These are phyloP conservation scores for Phalacrocorax carbo DNA, from an alignment of 2,113 vertebrate species.

Conservation along the genomic window DNA sequence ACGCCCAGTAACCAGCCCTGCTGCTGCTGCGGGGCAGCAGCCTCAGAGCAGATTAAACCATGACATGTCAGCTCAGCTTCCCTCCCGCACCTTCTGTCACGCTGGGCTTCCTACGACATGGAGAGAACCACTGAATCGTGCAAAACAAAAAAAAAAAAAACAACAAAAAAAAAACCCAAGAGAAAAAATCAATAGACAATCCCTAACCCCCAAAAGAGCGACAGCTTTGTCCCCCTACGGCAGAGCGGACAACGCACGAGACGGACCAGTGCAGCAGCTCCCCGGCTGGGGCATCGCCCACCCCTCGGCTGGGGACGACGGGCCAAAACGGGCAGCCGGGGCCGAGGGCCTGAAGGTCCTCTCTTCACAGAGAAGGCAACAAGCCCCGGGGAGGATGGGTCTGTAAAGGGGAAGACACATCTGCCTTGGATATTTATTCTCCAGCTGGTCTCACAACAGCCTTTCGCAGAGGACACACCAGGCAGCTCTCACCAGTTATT, in stretches of 20 bases:
- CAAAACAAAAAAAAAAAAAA: no score
- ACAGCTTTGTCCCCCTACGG: background rate
- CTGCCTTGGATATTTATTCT: background rate
- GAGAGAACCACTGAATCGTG: background rate
- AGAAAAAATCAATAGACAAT: background rate
- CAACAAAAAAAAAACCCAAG: background rate
- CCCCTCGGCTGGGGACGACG: background rate
- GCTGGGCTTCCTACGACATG: background rate
- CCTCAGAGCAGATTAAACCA: background rate
- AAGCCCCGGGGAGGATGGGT: background rate
- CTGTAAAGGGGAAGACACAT: background rate
- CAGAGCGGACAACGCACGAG: background rate
- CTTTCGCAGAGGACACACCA: background rate
- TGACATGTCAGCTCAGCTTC: background rate
- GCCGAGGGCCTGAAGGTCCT: background rate
- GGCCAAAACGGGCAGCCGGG: background rate
- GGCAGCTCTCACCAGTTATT: conserved; percentile 33
- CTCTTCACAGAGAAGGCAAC: background rate
- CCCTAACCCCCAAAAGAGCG: background rate
- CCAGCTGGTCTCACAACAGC: conserved; percentile 23
- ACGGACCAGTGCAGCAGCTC: background rate
- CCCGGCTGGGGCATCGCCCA: background rate
- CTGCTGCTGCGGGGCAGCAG: background rate
- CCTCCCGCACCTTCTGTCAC: background rate
- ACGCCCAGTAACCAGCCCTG: no score